These are phyloP conservation scores for Hippopotamyrus pictus DNA, from an alignment of 2,797 vertebrate species.

Conservation along the genomic window DNA sequence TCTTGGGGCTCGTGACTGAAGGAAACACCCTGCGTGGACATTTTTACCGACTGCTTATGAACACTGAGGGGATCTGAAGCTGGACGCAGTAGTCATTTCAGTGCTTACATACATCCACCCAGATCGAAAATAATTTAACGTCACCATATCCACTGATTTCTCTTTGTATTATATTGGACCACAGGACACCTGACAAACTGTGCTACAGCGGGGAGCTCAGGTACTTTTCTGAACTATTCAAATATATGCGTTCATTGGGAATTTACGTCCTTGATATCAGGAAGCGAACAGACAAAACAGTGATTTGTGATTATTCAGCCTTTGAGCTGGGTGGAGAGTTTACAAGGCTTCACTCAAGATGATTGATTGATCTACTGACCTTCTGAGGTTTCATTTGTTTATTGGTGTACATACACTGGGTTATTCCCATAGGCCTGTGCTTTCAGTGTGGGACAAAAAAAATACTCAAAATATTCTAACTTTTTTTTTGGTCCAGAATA, in stretches of 20 bases:
- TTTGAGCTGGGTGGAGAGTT: background rate
- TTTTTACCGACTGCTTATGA: background rate
- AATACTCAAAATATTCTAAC: background rate
- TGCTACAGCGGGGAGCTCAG: background rate
- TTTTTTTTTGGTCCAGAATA: background rate
- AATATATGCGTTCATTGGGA: background rate
- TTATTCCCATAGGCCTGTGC: background rate
- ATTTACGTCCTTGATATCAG: background rate
- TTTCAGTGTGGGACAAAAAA: background rate
- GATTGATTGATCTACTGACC: background rate
- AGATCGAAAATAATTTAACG: background rate
- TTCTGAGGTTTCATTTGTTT: background rate
- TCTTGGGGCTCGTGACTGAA: background rate
- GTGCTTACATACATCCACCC: background rate
- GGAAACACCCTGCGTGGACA: background rate
- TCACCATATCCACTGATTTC: background rate
- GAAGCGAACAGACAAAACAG: background rate
- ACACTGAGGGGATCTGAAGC: background rate
- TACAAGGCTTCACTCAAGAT: background rate
- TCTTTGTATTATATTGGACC: background rate
- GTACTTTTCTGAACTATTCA: background rate
- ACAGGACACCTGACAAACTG: background rate
- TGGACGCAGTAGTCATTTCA: background rate
- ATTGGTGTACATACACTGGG: background rate
- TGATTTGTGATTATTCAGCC: background rate